Percentiles rank a stretch among this genome's conserved stretches.
These are phyloP conservation scores for Thryonomys swinderianus DNA, from an alignment of 2,113 vertebrate species.

Conservation along the genomic window DNA sequence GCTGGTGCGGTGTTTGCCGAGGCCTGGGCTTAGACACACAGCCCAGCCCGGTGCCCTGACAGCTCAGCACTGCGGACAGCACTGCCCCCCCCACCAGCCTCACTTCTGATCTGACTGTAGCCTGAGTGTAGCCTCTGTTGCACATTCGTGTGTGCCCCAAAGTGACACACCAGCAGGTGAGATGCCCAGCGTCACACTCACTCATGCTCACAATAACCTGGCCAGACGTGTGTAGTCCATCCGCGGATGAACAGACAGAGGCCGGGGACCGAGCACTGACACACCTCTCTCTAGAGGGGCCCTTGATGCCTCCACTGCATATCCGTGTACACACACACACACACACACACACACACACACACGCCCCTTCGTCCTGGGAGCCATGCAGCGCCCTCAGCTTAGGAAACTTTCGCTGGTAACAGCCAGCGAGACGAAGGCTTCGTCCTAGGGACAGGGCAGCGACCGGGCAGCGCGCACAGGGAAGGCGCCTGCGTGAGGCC, in stretches of 20 bases:
- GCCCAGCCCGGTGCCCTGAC: neutral
- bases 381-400: neutral
- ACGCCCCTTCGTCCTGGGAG: neutral
- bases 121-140: neutral
- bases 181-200: neutral
- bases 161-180: neutral
- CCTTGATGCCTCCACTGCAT: neutral
- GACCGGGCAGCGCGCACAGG: neutral
- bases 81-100: neutral
- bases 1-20: neutral
- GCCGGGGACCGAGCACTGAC: neutral
- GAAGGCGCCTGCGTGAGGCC: neutral
- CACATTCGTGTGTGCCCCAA: neutral
- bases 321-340: neutral
- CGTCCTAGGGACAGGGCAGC: neutral
- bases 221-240: neutral
- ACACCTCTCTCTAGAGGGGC: neutral
- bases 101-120: neutral
- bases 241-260: neutral
- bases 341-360: neutral
- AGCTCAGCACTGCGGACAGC: conserved; percentile 80
- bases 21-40: neutral
- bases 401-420: neutral
- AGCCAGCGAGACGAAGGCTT: neutral
- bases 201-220: too few relatives aligned